Conservation (phyloP, 2,113 vertebrate genomes). For the Nothobranchius kuhntae region DNA sequence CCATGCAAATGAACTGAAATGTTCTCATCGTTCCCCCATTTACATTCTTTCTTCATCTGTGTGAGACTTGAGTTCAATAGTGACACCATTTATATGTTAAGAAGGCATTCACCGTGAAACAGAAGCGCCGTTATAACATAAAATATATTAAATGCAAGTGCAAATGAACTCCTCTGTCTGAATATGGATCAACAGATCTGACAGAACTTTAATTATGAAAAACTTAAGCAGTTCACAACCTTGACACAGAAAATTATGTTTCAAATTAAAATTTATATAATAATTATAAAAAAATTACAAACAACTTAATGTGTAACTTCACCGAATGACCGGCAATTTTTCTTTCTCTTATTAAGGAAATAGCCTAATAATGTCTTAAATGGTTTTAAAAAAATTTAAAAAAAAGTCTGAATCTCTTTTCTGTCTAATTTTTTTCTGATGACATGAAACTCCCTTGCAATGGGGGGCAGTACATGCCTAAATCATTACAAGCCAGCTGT, state of each 20-base stretch:
- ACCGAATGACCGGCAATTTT: background rate
- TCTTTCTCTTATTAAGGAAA: too few relatives aligned
- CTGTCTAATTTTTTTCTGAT: too few relatives aligned
- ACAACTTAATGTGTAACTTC: background rate
- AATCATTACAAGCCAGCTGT: too few relatives aligned
- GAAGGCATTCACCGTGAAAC: slow-evolving; percentile 51
- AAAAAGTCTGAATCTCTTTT: too few relatives aligned
- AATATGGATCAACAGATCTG: background rate
- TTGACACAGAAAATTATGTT: background rate
- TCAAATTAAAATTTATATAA: background rate
- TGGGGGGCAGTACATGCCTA: too few relatives aligned
- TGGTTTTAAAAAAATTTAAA: too few relatives aligned
- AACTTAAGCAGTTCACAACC: background rate
- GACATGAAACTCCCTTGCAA: too few relatives aligned
- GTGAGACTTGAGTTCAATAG: slow-evolving; percentile 36
- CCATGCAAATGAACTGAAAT: slow-evolving; percentile 37
- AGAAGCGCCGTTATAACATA: slow-evolving; percentile 38
- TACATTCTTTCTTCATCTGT: slow-evolving; percentile 29
- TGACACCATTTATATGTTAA: slow-evolving; percentile 68
- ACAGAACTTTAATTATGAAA: slow-evolving; percentile 10
- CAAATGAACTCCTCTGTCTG: slow-evolving; percentile 10
- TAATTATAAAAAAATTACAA: background rate
- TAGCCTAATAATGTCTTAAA: too few relatives aligned
- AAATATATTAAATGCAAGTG: slow-evolving; percentile 35
- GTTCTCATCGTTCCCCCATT: slow-evolving; percentile 19